phyloP scores from a whole-genome alignment of 2,797 vertebrate genomes.

The Labeo calbasu region DNA sequence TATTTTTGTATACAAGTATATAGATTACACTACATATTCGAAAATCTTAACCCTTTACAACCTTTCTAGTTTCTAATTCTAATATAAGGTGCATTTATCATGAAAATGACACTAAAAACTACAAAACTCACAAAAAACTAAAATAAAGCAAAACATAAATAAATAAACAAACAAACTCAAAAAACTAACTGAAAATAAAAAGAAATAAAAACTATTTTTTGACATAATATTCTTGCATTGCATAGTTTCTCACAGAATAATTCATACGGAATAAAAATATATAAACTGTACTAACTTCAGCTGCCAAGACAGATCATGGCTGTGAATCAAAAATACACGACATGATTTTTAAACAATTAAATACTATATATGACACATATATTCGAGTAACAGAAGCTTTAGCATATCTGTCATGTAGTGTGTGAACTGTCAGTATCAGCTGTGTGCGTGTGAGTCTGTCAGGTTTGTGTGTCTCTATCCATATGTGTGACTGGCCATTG shows the following conservation, averaged over 20 bases:
- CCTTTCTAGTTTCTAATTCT: not conserved
- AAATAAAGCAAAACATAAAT: not conserved
- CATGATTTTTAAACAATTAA: not conserved
- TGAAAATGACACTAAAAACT: not conserved
- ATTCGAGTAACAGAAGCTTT: not conserved
- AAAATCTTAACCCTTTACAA: too few species aligned
- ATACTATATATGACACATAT: not conserved
- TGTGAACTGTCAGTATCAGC: slow-evolving; percentile 55
- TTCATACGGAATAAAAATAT: not conserved
- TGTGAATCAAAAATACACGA: not conserved
- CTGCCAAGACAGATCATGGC: not conserved
- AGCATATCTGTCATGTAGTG: slow-evolving; percentile 55
- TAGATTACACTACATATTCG: not conserved
- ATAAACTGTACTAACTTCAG: not conserved
- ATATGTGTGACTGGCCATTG: slow-evolving; percentile 72
- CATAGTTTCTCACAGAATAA: not conserved
- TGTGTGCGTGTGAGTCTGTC: slow-evolving; percentile 38
- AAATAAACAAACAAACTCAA: not conserved
- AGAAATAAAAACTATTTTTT: not conserved
- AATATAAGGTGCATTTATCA: not conserved
- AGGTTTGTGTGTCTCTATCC: slow-evolving; percentile 47
- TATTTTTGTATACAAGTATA: too few species aligned
- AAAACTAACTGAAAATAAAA: not conserved
- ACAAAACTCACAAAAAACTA: not conserved
- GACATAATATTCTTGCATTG: not conserved